Conservation (phyloP, 30 jellyfish, hydroid and myxozoan species). For the Pelagia noctiluca region DNA sequence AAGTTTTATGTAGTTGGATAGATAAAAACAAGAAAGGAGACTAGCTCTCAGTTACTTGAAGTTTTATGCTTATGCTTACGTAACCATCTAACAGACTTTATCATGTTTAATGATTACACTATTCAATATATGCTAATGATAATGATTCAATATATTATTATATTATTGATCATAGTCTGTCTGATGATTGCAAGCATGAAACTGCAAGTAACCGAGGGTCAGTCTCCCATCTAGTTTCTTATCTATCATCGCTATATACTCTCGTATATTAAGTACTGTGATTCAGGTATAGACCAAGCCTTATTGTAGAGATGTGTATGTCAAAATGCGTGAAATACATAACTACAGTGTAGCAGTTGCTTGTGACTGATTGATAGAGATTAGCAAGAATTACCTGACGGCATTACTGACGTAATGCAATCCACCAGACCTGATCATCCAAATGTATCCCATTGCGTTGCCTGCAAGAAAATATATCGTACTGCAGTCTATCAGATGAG, state of each 20-base stretch:
- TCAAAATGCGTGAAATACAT: not conserved
- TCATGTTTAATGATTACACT: too few species aligned
- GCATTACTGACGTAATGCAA: constrained; percentile 91
- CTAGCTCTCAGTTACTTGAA: too few species aligned
- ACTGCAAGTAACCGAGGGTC: not conserved
- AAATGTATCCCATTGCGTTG: constrained; percentile 97
- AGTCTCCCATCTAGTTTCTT: not conserved
- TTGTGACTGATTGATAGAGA: not conserved
- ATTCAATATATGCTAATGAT: too few species aligned
- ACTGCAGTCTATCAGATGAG: too few species aligned
- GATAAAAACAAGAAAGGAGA: too few species aligned
- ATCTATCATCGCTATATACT: not conserved
- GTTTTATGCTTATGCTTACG: too few species aligned
- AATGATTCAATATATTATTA: too few species aligned
- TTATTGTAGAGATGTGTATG: not conserved
- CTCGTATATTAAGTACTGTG: not conserved
- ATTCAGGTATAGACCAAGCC: not conserved
- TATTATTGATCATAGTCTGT: too few species aligned
- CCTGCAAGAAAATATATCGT: constrained; percentile 19
- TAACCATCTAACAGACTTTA: too few species aligned
- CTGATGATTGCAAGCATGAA: too few species aligned
- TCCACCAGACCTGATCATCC: constrained; percentile 98
- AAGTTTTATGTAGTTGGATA: too few species aligned
- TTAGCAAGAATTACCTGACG: constrained; percentile 57
- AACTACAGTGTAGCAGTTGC: not conserved